Percentiles rank a stretch among this genome's conserved stretches.
These are phyloP conservation scores for Myotis pilosus DNA, from an alignment of 2,797 vertebrate species.

Conservation along the genomic window DNA sequence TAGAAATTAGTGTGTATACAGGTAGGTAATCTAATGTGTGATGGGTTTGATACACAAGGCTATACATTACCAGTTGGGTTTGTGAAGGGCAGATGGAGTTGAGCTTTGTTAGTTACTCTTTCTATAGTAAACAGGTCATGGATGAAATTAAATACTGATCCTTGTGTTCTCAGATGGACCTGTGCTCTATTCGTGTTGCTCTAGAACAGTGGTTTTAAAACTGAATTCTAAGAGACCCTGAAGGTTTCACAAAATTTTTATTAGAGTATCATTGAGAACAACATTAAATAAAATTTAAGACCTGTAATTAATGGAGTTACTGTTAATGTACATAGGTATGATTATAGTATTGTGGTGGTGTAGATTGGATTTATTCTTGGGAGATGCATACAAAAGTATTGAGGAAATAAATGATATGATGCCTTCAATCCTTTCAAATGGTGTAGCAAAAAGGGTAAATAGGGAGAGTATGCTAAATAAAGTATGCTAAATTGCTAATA, in stretches of 20 bases:
- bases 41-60: not conserved
- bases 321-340: not conserved
- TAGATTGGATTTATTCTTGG: not conserved
- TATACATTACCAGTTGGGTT: not conserved
- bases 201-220: slow-evolving; percentile 25
- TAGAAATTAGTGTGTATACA: not conserved
- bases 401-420: not conserved
- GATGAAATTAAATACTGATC: not conserved
- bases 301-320: not conserved
- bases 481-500: not conserved
- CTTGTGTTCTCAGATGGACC: not conserved
- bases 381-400: not conserved
- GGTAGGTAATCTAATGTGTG: not conserved
- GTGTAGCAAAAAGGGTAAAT: not conserved
- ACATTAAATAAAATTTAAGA: not conserved
- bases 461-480: not conserved
- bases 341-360: not conserved
- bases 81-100: not conserved
- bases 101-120: not conserved
- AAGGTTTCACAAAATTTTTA: not conserved
- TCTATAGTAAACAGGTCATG: not conserved
- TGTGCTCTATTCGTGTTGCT: not conserved
- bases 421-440: not conserved
- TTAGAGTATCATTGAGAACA: not conserved
- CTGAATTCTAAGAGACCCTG: not conserved